Evolutionary conservation across 2,113 vertebrate species (phyloP).

Genomic region (Urocitellus parryii): DNA sequence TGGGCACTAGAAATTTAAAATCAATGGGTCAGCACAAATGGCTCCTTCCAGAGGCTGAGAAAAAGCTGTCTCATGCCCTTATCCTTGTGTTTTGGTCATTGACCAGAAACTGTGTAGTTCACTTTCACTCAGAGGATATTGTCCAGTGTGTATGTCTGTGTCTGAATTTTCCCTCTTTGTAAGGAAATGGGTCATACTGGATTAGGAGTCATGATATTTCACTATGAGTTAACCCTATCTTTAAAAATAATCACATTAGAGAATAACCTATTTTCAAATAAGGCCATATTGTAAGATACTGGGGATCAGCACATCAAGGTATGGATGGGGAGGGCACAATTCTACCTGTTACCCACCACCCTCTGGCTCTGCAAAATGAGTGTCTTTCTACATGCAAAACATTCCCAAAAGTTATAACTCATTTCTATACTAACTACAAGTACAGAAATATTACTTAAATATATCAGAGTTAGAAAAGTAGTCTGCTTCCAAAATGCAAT

Average conservation of each 20-base stretch:
- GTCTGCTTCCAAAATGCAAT: too few species aligned
- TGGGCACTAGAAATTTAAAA: neutral
- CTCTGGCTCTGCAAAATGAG: fast-evolving
- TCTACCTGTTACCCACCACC: neutral
- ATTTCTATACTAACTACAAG: neutral
- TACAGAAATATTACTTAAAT: neutral
- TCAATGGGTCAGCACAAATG: fast-evolving
- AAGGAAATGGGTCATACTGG: neutral
- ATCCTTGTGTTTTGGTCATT: fast-evolving
- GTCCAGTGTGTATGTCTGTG: neutral
- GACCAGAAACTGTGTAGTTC: too few species aligned
- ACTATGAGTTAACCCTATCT: neutral
- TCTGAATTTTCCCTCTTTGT: too few species aligned
- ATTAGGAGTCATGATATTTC: neutral
- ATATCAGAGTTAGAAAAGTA: neutral
- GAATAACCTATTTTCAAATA: neutral
- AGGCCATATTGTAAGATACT: neutral
- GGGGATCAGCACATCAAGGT: neutral
- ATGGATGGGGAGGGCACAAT: neutral
- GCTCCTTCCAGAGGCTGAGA: neutral
- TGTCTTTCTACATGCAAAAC: neutral
- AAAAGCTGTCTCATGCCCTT: fast-evolving
- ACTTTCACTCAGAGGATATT: neutral
- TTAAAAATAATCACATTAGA: neutral
- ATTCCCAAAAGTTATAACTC: neutral